Base-by-base conservation (phyloP, 2,888 invertebrate genomes). In the Drosophila sordidula region DNA sequence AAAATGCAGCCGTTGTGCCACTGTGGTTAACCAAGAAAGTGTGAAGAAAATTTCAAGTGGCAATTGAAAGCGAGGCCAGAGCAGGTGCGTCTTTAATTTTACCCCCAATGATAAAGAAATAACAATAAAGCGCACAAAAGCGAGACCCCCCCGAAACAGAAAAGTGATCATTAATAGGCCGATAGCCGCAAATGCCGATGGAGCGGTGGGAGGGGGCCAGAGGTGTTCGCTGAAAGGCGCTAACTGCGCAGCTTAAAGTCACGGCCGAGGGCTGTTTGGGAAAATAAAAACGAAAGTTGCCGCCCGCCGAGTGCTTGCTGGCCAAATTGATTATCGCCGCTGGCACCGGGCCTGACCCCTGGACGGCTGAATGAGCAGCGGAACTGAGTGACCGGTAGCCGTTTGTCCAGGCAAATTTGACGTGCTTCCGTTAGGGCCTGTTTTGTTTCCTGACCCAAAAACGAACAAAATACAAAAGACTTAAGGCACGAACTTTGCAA, bases 1-100 rank as follows among this genome's bases (percentile, higher is more conserved):
- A 78, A 80, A 70, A 52, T 34, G 16, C 29, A 16, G 38, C 49
- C 63, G 80, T 73, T 70, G 76, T 88, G 62, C 73, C 66, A 69
- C 67, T 58, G 64, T 81, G 81, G 46, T 70, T 84, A 75, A 74
- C 75, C 70, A 87, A 75, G 89, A 86, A 86, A 86, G 86, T 86
- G 86, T 86, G 87, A 86, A 88, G 89, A 69, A 87, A 84, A 79
- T 65, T 46, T 52, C 45, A 34, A 73, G 64, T 75, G 65, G 70
- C 78, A 69, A 75, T 77, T 77, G 79, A 79, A 81, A 84, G 81
- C 70, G 74, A 44, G 55, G 65, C 34, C 41, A 34, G 34, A 69
- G 42, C 56, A 50, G 22, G 46, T 62, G 41, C 50, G 42, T 58
- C 50, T 62, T 47, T 49, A 51, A 49, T 38, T 62, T 32, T 18